Percentiles rank a stretch among this genome's conserved stretches.
Conservation (phyloP, 2,888 invertebrate genomes). For the Macrostomum cliftonense region DNA sequence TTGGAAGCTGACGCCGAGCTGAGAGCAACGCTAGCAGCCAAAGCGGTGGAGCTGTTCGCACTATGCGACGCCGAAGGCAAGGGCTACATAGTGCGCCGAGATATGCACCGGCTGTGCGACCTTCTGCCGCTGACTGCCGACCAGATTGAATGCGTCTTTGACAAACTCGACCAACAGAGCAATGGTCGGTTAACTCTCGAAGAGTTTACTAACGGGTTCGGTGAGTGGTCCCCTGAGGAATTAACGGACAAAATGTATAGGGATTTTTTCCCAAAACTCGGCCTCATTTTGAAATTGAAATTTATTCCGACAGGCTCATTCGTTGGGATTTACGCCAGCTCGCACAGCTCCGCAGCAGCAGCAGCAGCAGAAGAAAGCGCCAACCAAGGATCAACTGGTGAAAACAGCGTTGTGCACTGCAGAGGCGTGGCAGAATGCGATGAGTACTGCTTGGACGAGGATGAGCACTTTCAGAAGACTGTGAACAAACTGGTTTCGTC, state of each 20-base stretch:
- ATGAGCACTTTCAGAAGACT: constrained; percentile 31
- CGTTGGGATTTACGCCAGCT: no score
- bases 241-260: no score
- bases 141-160: constrained; percentile 42
- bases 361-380: no score
- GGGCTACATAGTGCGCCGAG: constrained; percentile 41
- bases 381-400: no score
- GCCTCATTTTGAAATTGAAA: no score
- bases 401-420: no score
- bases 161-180: constrained; percentile 40
- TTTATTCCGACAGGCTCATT: no score
- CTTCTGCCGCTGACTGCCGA: constrained; percentile 40
- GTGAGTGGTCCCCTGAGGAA: constrained; percentile 24
- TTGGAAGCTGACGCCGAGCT: no score
- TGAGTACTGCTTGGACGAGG: constrained; percentile 22
- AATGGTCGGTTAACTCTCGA: constrained; percentile 42
- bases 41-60: constrained; percentile 40
- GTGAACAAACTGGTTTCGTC: constrained; percentile 31
- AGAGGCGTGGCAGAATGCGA: constrained; percentile 13
- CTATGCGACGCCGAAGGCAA: constrained; percentile 38
- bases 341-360: no score
- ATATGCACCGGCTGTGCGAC: constrained; percentile 37
- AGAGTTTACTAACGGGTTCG: constrained; percentile 43
- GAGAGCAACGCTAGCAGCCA: constrained; percentile 16
- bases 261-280: no score